Percentiles rank a stretch among this genome's conserved stretches.
phyloP scores from a whole-genome alignment of 2,888 invertebrate species.

The Hipparchia sbordonii region DNA sequence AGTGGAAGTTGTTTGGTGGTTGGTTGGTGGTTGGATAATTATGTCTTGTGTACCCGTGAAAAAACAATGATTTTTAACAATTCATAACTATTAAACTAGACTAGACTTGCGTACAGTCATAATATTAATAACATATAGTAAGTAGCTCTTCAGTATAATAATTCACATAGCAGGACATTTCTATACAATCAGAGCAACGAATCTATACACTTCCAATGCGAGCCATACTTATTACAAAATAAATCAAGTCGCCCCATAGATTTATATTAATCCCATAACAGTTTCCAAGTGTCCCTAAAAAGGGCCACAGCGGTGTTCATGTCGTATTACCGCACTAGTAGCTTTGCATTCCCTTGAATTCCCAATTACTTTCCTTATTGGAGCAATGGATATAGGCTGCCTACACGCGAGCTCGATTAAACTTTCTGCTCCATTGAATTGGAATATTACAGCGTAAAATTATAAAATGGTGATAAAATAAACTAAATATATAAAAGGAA shows the following conservation, averaged over 20 bases:
- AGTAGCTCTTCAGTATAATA: too few species aligned
- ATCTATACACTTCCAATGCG: neutral
- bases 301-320: conserved; percentile 45
- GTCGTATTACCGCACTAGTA: conserved; percentile 52
- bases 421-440: neutral
- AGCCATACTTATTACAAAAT: conserved; percentile 21
- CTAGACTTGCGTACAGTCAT: too few species aligned
- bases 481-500: neutral
- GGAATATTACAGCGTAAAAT: neutral
- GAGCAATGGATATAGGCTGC: conserved; percentile 37
- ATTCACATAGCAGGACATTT: neutral
- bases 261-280: conserved; percentile 40
- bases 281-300: conserved; percentile 38
- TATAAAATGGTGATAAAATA: too few species aligned
- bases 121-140: too few species aligned
- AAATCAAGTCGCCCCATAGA: conserved; percentile 28
- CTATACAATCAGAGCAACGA: neutral
- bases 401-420: conserved; percentile 2
- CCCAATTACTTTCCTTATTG: conserved; percentile 73
- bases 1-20: too few species aligned
- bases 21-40: too few species aligned
- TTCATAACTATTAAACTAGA: too few species aligned
- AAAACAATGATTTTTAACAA: too few species aligned
- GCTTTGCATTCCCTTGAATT: conserved; percentile 57
- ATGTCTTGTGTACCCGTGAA: too few species aligned